phyloP scores from a whole-genome alignment of 2,888 invertebrate species.

The Ceramica pisi region DNA sequence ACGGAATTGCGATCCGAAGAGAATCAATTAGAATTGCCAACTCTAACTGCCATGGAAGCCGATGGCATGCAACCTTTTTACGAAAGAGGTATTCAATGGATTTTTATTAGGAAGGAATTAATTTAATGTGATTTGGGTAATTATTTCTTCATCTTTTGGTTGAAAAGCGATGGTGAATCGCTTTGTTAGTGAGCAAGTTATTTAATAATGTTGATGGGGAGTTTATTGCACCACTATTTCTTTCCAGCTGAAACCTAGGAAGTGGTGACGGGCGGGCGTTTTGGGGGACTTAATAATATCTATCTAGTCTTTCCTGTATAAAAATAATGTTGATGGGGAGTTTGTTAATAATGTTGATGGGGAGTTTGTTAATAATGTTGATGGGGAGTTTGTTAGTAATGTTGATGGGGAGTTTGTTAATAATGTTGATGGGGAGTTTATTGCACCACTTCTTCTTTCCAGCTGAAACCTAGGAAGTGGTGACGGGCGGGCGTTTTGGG shows the following conservation, averaged over 20 bases:
- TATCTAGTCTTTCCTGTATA: too few species aligned
- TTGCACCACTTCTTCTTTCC: background rate
- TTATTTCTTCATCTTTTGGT: conserved; percentile 14
- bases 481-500: background rate
- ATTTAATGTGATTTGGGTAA: conserved; percentile 35
- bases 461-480: background rate
- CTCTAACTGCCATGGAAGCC: conserved; percentile 33
- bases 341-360: too few species aligned
- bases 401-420: background rate
- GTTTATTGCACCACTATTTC: background rate
- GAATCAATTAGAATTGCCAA: conserved; percentile 49
- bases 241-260: background rate
- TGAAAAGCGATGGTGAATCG: conserved; percentile 6
- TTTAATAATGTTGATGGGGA: background rate
- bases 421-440: background rate
- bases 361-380: too few species aligned
- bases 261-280: background rate
- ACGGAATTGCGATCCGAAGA: conserved; percentile 43
- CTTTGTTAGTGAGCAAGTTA: background rate
- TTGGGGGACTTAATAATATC: background rate
- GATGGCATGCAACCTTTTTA: conserved; percentile 51
- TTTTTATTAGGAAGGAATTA: conserved; percentile 47
- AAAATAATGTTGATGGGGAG: too few species aligned
- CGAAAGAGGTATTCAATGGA: conserved; percentile 41
- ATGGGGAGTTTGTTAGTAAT: too few species aligned